These are phyloP conservation scores for Microtus montanus DNA, from an alignment of 2,113 vertebrate species.

Conservation along the genomic window DNA sequence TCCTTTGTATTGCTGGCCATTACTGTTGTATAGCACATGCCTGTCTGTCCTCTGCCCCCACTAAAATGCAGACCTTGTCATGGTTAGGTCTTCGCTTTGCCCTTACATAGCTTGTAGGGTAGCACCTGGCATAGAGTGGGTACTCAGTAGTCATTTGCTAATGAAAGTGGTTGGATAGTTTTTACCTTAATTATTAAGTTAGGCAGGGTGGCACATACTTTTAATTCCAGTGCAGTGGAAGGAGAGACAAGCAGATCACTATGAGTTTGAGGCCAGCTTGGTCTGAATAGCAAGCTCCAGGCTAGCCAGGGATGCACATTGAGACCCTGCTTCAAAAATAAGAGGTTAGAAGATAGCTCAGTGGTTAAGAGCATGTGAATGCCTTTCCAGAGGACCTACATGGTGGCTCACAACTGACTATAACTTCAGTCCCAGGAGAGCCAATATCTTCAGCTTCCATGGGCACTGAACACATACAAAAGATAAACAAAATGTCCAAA, in stretches of 20 bases:
- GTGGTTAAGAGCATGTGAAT: background rate
- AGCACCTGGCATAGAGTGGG: background rate
- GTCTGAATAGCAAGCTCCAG: background rate
- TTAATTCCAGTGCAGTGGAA: background rate
- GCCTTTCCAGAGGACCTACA: background rate
- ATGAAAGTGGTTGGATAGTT: background rate
- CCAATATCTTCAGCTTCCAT: background rate
- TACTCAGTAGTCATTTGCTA: background rate
- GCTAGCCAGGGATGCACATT: background rate
- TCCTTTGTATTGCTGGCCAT: background rate
- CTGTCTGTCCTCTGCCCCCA: background rate
- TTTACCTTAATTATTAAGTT: background rate
- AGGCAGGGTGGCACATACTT: background rate
- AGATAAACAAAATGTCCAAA: background rate
- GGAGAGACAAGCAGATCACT: background rate
- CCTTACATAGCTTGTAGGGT: background rate
- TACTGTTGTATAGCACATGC: background rate
- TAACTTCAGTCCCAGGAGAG: background rate
- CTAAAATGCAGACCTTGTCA: background rate
- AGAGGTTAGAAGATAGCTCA: background rate
- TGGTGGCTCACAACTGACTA: background rate
- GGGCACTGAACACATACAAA: background rate
- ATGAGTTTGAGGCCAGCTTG: background rate
- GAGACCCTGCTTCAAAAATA: background rate
- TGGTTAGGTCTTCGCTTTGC: background rate